A percentile compares a stretch with the other conserved stretches of the same genome.
phyloP scores from a whole-genome alignment of 2,888 invertebrate species.

The Sicus ferrugineus region DNA sequence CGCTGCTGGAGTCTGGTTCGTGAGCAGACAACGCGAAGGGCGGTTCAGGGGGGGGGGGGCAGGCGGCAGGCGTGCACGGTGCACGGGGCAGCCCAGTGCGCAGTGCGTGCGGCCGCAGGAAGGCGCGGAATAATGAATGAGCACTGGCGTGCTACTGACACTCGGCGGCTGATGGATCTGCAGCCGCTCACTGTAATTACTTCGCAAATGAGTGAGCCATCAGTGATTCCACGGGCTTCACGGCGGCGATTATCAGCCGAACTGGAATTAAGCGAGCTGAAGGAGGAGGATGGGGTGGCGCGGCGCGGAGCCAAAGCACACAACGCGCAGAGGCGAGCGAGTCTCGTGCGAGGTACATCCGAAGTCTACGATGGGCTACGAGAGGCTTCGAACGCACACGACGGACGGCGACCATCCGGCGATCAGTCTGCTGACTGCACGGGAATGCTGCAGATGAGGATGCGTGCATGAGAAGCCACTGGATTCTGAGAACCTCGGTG shows the following conservation, averaged over 20 bases:
- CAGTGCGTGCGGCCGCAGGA: not conserved
- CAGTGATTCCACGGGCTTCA: not conserved
- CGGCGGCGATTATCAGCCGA: conserved; percentile 3
- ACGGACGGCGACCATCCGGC: not conserved
- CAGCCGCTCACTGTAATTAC: conserved; percentile 9
- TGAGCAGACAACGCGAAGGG: not conserved
- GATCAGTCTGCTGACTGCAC: not conserved
- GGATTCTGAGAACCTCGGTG: not conserved
- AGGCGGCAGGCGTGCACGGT: not conserved
- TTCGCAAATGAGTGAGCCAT: conserved; percentile 11
- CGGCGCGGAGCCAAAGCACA: no score
- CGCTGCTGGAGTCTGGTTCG: not conserved
- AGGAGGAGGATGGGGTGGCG: no score
- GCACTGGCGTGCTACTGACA: conserved; percentile 13
- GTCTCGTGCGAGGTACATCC: no score
- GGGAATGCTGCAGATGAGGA: not conserved
- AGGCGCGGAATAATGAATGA: conserved; percentile 19
- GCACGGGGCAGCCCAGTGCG: not conserved
- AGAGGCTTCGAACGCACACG: not conserved
- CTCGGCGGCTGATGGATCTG: not conserved
- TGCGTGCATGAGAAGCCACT: not conserved
- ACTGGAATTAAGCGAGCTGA: conserved; percentile 15
- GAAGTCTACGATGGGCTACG: not conserved
- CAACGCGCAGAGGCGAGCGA: no score
- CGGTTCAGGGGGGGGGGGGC: not conserved